Evolutionary conservation across 2,113 vertebrate species (phyloP).

Genomic region (Lonchura striata): DNA sequence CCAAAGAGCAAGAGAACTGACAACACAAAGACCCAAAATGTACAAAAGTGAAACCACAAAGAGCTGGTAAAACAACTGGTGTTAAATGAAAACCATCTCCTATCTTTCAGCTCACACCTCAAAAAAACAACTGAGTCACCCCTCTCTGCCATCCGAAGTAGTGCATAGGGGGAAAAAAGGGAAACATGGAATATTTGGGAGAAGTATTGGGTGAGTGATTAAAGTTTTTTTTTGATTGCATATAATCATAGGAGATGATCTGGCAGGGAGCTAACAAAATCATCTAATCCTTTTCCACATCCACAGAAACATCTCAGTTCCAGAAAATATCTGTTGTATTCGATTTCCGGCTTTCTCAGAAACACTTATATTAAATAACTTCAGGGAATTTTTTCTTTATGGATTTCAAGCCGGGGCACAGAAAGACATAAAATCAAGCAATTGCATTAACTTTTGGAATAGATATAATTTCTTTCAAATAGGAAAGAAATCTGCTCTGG

Average conservation of each 20-base stretch:
- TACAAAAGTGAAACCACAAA: neutral
- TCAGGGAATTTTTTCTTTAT: constrained; percentile 10
- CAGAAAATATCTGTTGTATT: constrained; percentile 12
- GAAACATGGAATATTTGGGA: neutral
- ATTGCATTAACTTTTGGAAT: neutral
- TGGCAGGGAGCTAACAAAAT: neutral
- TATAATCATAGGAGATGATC: neutral
- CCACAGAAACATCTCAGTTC: neutral
- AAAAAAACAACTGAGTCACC: neutral
- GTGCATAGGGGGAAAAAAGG: neutral
- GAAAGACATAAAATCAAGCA: constrained; percentile 9
- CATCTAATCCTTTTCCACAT: neutral
- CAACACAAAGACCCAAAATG: neutral
- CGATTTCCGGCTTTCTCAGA: neutral
- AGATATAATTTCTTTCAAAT: neutral
- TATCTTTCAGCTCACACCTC: neutral
- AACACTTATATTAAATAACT: constrained; percentile 18
- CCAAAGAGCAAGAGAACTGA: neutral
- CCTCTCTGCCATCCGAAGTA: neutral
- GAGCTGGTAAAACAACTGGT: neutral
- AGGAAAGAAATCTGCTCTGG: neutral
- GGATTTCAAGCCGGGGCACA: constrained; percentile 15
- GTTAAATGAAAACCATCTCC: neutral
- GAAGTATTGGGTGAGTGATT: neutral
- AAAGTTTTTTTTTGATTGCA: neutral